phyloP scores from a whole-genome alignment of 2,888 invertebrate species.

The Blomia tropicalis region DNA sequence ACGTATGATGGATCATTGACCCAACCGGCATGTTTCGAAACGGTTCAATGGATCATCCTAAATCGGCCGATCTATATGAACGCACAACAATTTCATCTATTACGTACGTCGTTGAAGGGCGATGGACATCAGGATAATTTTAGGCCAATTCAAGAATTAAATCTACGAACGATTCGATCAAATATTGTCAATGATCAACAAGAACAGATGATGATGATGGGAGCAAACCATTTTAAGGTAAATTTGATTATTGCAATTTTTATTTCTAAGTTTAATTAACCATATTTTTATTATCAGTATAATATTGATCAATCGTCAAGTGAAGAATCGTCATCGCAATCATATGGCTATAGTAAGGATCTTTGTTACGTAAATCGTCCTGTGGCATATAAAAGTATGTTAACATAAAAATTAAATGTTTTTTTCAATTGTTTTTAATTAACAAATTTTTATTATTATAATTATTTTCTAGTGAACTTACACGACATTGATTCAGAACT shows the following conservation, averaged over 20 bases:
- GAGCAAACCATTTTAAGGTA: background rate
- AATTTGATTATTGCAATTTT: background rate
- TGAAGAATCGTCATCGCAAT: background rate
- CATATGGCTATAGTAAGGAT: background rate
- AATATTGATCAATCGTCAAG: background rate
- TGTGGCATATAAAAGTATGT: conserved; percentile 10
- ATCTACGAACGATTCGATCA: conserved; percentile 19
- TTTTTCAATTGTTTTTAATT: too few relatives aligned
- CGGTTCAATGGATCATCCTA: conserved; percentile 93
- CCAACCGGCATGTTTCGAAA: conserved; percentile 92
- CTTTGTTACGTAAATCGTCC: conserved; percentile 13
- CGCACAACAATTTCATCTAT: conserved; percentile 44
- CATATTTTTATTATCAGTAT: background rate
- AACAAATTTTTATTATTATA: too few relatives aligned
- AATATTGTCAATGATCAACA: conserved; percentile 16
- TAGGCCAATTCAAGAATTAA: conserved; percentile 23
- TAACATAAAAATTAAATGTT: too few relatives aligned
- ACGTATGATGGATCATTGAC: conserved; percentile 95
- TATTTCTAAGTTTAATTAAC: background rate
- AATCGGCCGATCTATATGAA: conserved; percentile 97
- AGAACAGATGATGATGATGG: background rate
- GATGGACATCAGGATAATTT: conserved; percentile 24
- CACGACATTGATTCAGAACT: too few relatives aligned
- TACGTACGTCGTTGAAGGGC: conserved; percentile 20
- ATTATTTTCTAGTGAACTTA: too few relatives aligned